phyloP scores from a whole-genome alignment of 2,797 vertebrate genomes.

The Tragelaphus oryx region DNA sequence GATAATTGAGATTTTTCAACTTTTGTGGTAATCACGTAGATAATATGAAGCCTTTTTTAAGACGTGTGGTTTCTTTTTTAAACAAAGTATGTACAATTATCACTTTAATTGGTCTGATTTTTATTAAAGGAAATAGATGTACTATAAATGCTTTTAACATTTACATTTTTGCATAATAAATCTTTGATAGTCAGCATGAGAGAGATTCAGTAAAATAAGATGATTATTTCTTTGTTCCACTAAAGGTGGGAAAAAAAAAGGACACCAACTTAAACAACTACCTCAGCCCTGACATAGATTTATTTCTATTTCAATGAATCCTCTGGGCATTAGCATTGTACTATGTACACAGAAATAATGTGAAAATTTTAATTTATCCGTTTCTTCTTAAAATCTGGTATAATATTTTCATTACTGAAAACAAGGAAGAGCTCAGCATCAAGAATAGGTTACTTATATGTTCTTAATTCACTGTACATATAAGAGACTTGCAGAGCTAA shows the following conservation, averaged over 20 bases:
- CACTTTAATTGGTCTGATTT: background rate
- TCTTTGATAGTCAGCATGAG: constrained; percentile 79
- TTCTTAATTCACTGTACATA: background rate
- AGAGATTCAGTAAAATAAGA: constrained; percentile 79
- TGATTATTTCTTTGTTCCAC: constrained; percentile 83
- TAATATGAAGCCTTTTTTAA: background rate
- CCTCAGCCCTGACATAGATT: constrained; percentile 77
- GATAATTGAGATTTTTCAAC: background rate
- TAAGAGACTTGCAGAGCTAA: background rate
- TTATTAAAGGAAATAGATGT: background rate
- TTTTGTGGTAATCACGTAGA: background rate
- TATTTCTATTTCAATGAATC: background rate
- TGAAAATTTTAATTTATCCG: background rate
- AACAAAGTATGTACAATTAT: background rate
- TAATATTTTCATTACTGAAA: background rate
- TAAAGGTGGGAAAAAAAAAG: constrained; percentile 61
- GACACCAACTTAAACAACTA: constrained; percentile 76
- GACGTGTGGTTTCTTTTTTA: background rate
- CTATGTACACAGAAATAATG: background rate
- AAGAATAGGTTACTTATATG: background rate
- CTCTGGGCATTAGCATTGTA: background rate
- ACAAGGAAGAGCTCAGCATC: background rate
- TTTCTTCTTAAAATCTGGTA: background rate
- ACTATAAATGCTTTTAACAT: constrained; percentile 68
- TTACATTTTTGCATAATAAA: constrained; percentile 85